Percentiles rank a stretch among this genome's conserved stretches.
Evolutionary conservation across 2,113 vertebrate species (phyloP).

Genomic region (Petaurus breviceps): DNA sequence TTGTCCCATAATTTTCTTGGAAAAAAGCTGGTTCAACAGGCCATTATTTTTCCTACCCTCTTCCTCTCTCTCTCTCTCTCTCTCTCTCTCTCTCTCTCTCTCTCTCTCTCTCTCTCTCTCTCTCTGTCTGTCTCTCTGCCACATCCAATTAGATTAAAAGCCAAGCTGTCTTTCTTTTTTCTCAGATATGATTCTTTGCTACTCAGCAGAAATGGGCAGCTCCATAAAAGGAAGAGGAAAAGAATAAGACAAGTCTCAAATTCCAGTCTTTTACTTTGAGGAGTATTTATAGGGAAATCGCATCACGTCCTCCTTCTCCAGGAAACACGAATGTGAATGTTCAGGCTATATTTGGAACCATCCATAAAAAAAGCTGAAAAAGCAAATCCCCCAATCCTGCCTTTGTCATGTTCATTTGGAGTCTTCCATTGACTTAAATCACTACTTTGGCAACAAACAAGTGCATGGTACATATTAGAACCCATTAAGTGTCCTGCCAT

Average conservation of each 20-base stretch:
- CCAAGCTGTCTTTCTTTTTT: background rate
- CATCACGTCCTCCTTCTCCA: background rate
- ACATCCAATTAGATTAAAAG: background rate
- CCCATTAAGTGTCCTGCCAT: background rate
- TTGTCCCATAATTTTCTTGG: no score
- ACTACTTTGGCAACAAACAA: background rate
- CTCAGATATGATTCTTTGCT: background rate
- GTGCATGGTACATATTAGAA: background rate
- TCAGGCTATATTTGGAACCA: background rate
- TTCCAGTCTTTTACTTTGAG: background rate
- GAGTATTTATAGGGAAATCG: background rate
- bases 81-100: background rate
- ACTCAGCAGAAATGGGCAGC: background rate
- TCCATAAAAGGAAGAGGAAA: background rate
- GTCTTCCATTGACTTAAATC: background rate
- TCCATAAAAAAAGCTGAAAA: background rate
- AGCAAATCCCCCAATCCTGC: background rate
- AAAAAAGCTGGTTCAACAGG: no score
- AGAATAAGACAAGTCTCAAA: background rate
- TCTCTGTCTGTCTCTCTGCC: no score
- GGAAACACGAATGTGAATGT: background rate
- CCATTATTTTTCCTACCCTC: background rate
- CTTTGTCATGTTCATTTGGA: background rate
- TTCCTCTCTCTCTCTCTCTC: background rate
- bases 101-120: no score